Evolutionary conservation across 2,797 vertebrate species (phyloP).

Genomic region (Rhinoraja longicauda): DNA sequence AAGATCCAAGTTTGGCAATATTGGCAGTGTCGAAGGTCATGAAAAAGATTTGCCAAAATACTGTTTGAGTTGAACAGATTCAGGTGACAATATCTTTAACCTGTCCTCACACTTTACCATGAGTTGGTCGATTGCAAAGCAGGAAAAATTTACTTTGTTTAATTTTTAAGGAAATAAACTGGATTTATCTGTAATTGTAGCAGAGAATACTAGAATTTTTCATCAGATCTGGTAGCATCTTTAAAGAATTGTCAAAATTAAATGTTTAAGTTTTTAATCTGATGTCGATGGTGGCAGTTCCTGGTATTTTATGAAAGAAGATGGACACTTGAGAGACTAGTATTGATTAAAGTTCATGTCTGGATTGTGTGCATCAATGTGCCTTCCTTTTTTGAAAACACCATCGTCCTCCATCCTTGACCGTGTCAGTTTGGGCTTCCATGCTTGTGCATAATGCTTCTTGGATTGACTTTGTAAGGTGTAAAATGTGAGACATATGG

Average conservation of each 20-base stretch:
- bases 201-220: too few species aligned
- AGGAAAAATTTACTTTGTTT: not conserved
- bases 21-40: not conserved
- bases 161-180: not conserved
- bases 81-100: not conserved
- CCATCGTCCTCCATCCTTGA: too few species aligned
- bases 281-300: not conserved
- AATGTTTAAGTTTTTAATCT: too few species aligned
- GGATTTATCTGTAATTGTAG: not conserved
- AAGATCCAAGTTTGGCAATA: not conserved
- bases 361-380: not conserved
- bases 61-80: not conserved
- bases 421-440: not conserved
- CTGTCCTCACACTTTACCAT: not conserved
- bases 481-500: not conserved
- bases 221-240: too few species aligned
- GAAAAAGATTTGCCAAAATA: too few species aligned
- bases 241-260: too few species aligned
- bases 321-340: not conserved
- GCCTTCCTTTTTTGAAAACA: not conserved
- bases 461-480: not conserved
- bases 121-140: not conserved
- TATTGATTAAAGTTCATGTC: not conserved
- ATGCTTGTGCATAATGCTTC: not conserved
- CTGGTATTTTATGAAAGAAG: not conserved